Percentiles rank a stretch among this genome's conserved stretches.
Evolutionary conservation across 1,140 invertebrate species (phyloP).

Genomic region (Holcopasites calliopsidis): DNA sequence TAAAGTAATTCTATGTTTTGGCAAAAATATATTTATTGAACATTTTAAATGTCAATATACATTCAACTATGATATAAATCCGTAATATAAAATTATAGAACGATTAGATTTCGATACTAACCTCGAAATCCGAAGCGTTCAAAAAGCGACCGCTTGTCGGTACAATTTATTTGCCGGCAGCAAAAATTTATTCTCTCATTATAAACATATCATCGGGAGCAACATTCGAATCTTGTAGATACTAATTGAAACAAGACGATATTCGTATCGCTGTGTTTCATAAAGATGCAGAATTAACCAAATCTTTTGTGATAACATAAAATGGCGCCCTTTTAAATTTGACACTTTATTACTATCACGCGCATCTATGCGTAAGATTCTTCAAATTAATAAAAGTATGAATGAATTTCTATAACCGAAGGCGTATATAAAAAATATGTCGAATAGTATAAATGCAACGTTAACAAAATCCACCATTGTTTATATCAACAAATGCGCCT

Average conservation of each 20-base stretch:
- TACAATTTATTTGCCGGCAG: not conserved
- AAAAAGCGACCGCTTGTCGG: not conserved
- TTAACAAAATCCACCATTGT: not conserved
- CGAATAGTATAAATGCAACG: not conserved
- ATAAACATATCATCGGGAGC: not conserved
- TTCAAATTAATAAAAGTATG: not conserved
- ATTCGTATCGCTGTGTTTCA: slow-evolving; percentile 1
- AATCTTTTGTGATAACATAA: slow-evolving; percentile 40
- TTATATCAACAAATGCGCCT: not conserved
- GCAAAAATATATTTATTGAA: not conserved
- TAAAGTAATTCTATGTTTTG: not conserved
- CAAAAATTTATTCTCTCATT: not conserved
- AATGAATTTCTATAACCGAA: not conserved
- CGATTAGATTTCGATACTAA: slow-evolving; percentile 10
- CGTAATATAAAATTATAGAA: slow-evolving; percentile 15
- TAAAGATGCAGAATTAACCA: slow-evolving; percentile 30
- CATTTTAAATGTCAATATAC: not conserved
- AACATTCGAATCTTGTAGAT: not conserved
- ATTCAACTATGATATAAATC: not conserved
- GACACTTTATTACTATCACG: slow-evolving; percentile 16
- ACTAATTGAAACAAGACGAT: not conserved
- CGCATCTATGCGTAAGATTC: not conserved
- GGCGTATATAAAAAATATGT: not conserved
- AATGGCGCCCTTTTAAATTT: slow-evolving; percentile 46
- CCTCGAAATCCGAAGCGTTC: slow-evolving; percentile 17